phyloP scores from a whole-genome alignment of 2,888 invertebrate species.

The Drosophila limbata region DNA sequence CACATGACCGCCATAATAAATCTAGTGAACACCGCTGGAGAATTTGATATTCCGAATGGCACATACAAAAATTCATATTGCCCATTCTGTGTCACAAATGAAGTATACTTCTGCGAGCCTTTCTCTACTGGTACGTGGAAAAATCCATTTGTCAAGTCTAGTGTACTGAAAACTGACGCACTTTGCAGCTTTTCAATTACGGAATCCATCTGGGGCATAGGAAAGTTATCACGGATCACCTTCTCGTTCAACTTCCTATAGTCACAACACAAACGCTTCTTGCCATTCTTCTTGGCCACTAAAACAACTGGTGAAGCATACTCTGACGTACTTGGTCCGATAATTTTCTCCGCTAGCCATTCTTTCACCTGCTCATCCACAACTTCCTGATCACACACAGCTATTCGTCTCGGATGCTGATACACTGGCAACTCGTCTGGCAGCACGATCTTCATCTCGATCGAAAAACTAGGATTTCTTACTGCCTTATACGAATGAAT shows the following conservation, averaged over 20 bases:
- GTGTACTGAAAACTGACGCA: background rate
- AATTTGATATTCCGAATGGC: slow-evolving; percentile 1
- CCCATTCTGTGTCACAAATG: slow-evolving; percentile 6
- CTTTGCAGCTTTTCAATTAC: background rate
- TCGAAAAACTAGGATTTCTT: background rate
- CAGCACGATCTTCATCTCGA: slow-evolving; percentile 1
- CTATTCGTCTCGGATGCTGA: slow-evolving; percentile 14
- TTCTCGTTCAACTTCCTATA: slow-evolving; percentile 11
- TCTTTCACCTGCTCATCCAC: slow-evolving; percentile 12
- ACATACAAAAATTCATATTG: slow-evolving; percentile 6
- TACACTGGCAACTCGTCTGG: slow-evolving; percentile 14
- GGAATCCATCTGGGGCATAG: background rate
- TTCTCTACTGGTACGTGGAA: slow-evolving; percentile 4
- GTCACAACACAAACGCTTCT: slow-evolving; percentile 17
- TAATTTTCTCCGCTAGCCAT: slow-evolving; percentile 10
- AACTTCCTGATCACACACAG: background rate
- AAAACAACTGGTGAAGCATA: slow-evolving; percentile 26
- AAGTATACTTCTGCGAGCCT: background rate
- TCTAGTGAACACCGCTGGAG: background rate
- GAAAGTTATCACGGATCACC: slow-evolving; percentile 15
- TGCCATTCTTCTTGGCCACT: slow-evolving; percentile 5
- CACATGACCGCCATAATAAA: background rate
- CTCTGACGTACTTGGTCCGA: slow-evolving; percentile 7
- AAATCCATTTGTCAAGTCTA: slow-evolving; percentile 18
- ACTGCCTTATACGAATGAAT: background rate